phyloP scores from a whole-genome alignment of 2,113 vertebrate genomes.

The Hippolais icterina region DNA sequence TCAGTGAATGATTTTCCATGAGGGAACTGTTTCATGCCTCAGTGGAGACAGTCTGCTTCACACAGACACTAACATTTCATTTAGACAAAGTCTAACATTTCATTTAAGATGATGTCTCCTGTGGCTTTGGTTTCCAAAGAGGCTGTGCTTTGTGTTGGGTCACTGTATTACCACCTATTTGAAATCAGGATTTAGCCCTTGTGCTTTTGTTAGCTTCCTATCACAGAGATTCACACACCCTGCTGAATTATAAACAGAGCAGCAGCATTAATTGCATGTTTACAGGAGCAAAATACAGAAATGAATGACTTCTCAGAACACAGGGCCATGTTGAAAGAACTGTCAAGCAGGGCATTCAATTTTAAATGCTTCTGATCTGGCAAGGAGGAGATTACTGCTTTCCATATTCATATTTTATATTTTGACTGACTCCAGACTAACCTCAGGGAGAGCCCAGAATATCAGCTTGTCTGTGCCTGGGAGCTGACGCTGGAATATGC shows the following conservation, averaged over 20 bases:
- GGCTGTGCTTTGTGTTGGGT: not conserved
- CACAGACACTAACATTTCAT: not conserved
- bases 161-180: not conserved
- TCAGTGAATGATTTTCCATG: not conserved
- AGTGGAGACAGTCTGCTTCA: not conserved
- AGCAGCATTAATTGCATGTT: not conserved
- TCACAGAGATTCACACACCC: not conserved
- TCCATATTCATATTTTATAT: not conserved
- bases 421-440: constrained; percentile 3
- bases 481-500: not conserved
- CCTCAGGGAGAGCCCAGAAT: not conserved
- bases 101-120: not conserved
- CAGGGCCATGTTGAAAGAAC: not conserved
- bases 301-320: not conserved
- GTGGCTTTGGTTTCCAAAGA: not conserved
- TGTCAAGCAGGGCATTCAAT: not conserved
- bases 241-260: not conserved
- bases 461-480: not conserved
- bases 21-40: not conserved
- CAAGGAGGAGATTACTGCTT: constrained; percentile 3
- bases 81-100: not conserved
- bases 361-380: not conserved
- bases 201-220: not conserved
- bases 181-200: not conserved
- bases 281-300: not conserved